A percentile compares a stretch with the other conserved stretches of the same genome.
Evolutionary conservation across 2,797 vertebrate genomes (phyloP).

Genomic region (Sebastes vulpes): DNA sequence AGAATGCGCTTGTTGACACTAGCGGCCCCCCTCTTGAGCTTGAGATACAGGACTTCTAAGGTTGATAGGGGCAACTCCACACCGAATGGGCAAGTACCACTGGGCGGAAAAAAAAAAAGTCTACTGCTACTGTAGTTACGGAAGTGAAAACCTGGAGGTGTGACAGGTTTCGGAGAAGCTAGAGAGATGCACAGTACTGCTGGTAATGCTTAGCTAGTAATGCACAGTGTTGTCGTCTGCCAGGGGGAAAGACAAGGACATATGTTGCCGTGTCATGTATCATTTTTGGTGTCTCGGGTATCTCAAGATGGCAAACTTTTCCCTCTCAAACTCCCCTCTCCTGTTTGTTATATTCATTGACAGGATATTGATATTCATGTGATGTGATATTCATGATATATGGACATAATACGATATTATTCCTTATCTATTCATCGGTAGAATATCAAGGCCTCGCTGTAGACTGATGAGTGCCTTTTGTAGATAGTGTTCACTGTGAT

Average conservation of each 20-base stretch:
- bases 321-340: not conserved
- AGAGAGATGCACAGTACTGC: not conserved
- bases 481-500: not conserved
- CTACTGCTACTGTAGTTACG: not conserved
- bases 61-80: not conserved
- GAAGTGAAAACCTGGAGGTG: not conserved
- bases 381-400: not conserved
- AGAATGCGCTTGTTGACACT: not conserved
- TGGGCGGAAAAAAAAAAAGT: not conserved
- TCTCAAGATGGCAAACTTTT: not conserved
- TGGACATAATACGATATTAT: too few species aligned
- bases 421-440: not conserved
- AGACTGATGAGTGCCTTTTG: not conserved
- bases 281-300: not conserved
- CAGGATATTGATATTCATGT: constrained; percentile 2
- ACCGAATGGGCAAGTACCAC: not conserved
- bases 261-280: not conserved
- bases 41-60: not conserved
- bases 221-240: not conserved
- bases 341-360: constrained; percentile 14
- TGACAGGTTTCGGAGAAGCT: not conserved
- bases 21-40: not conserved
- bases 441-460: not conserved
- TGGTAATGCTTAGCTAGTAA: not conserved
- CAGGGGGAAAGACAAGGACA: not conserved